phyloP scores from a whole-genome alignment of 2,113 vertebrate genomes.

The Brachypodius melanocephalos region DNA sequence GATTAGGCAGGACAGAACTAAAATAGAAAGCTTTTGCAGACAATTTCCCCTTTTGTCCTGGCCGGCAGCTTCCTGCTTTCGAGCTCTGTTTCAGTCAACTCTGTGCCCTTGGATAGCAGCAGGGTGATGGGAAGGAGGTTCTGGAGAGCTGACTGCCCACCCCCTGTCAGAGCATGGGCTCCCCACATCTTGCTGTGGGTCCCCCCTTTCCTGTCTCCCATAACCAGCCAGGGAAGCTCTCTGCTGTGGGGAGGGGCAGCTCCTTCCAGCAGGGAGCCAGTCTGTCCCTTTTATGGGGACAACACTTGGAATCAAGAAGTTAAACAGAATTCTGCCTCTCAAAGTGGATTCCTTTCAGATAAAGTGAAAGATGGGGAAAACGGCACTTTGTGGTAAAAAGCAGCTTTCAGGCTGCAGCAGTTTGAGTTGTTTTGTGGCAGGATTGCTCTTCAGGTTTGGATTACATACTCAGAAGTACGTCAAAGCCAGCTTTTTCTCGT shows the following conservation, averaged over 20 bases:
- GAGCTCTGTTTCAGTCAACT: not conserved
- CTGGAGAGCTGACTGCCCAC: accelerated
- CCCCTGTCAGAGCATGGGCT: accelerated
- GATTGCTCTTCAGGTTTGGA: not conserved
- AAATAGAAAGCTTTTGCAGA: not conserved
- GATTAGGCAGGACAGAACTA: slow-evolving; percentile 7
- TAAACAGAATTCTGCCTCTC: not conserved
- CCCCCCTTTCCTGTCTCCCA: not conserved
- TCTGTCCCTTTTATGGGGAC: accelerated
- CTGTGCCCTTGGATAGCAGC: not conserved
- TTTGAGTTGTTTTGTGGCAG: not conserved
- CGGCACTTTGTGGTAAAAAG: not conserved
- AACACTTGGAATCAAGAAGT: not conserved
- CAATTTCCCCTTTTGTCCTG: slow-evolving; percentile 15
- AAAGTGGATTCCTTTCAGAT: not conserved
- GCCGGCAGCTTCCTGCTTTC: slow-evolving; percentile 20
- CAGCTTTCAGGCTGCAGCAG: not conserved
- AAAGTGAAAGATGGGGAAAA: not conserved
- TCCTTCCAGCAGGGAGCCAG: not conserved
- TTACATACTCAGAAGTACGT: not conserved
- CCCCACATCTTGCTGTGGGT: not conserved
- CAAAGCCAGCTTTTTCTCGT: not conserved
- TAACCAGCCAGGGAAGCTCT: not conserved
- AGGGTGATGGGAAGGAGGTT: not conserved
- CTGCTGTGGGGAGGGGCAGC: not conserved